These are phyloP conservation scores for Capromys pilorides DNA, from an alignment of 2,797 vertebrate genomes.

Conservation along the genomic window DNA sequence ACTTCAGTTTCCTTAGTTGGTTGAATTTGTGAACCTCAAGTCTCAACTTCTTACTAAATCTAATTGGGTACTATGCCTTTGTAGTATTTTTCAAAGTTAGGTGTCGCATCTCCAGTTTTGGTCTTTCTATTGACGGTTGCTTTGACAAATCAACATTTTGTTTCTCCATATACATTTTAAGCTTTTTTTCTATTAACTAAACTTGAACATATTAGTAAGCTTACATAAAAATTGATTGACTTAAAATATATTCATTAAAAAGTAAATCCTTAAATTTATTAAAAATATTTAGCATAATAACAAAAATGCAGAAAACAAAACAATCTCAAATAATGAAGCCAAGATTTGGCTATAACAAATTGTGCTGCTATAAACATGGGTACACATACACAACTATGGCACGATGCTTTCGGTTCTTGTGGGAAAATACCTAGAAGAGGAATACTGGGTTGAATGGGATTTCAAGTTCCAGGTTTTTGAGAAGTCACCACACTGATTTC, in stretches of 20 bases:
- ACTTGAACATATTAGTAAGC: neutral
- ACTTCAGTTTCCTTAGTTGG: neutral
- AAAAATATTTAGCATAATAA: neutral
- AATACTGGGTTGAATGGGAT: no score
- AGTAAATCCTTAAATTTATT: neutral
- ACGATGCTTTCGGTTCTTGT: no score
- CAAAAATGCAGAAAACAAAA: neutral
- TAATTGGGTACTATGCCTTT: neutral
- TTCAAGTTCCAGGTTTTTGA: no score
- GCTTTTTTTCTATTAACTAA: neutral
- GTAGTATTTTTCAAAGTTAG: neutral
- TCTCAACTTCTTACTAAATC: neutral
- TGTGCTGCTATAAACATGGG: no score
- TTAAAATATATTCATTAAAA: neutral
- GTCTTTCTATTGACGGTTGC: neutral
- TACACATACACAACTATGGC: no score
- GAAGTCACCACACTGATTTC: no score
- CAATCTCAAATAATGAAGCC: neutral
- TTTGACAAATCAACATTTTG: neutral
- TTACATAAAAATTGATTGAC: neutral
- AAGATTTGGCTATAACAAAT: no score
- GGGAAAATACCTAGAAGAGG: no score
- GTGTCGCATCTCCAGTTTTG: neutral
- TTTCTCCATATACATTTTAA: neutral
- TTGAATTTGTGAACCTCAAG: neutral